Conservation (phyloP, 2,113 vertebrate genomes). For the Hepsetus odoe region DNA sequence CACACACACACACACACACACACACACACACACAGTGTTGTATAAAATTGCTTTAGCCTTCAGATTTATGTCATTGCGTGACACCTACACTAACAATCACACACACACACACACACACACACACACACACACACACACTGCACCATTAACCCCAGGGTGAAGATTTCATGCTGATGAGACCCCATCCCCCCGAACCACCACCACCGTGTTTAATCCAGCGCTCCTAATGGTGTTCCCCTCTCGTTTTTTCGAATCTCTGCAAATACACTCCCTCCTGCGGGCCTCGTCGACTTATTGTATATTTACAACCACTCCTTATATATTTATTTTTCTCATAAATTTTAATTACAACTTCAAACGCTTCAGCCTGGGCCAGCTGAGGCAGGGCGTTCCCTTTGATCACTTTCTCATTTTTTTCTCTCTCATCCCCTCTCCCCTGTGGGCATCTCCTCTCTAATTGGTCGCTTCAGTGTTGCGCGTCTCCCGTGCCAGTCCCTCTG, state of each 20-base stretch:
- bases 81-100: not conserved
- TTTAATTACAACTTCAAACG: slow-evolving; percentile 78
- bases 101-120: slow-evolving; percentile 9
- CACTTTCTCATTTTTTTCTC: slow-evolving; percentile 62
- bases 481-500: slow-evolving; percentile 60
- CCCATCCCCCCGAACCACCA: not conserved
- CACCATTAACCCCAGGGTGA: slow-evolving; percentile 9
- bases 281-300: slow-evolving; percentile 68
- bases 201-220: slow-evolving; percentile 44
- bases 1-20: not conserved
- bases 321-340: slow-evolving; percentile 73
- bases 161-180: slow-evolving; percentile 18
- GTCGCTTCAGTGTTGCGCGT: slow-evolving; percentile 52
- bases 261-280: slow-evolving; percentile 34
- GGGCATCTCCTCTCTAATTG: slow-evolving; percentile 70
- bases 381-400: slow-evolving; percentile 72
- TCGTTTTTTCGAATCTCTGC: slow-evolving; percentile 28
- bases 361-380: slow-evolving; percentile 56
- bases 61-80: not conserved
- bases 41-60: not conserved
- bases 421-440: slow-evolving; percentile 59
- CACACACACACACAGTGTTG: no score
- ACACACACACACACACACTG: slow-evolving; percentile 23
- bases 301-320: slow-evolving; percentile 62
- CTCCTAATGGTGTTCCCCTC: slow-evolving; percentile 34